Evolutionary conservation across 2,888 invertebrate genomes (phyloP).

Genomic region (Agrypnus murinus): DNA sequence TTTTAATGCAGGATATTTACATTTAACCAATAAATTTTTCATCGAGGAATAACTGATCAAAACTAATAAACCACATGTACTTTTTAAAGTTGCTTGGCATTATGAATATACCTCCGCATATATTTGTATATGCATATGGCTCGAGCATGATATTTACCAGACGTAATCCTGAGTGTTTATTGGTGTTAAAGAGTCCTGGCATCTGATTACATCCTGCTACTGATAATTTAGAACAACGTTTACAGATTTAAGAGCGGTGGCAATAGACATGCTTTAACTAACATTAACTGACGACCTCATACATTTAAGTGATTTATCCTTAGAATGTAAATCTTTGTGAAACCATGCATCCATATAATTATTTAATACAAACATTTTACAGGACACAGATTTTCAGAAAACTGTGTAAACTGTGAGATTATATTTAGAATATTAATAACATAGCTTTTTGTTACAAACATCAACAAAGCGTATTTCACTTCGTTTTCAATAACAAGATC

Average conservation of each 20-base stretch:
- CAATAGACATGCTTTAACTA: conserved; percentile 31
- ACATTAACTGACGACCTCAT: conserved; percentile 41
- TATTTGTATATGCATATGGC: conserved; percentile 60
- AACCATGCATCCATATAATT: not conserved
- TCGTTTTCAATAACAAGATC: too few species aligned
- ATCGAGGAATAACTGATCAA: conserved; percentile 37
- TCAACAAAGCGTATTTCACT: too few species aligned
- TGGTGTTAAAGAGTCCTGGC: conserved; percentile 59
- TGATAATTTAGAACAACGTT: conserved; percentile 51
- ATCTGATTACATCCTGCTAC: conserved; percentile 57
- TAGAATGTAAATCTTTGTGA: conserved; percentile 22
- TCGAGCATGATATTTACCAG: conserved; percentile 56
- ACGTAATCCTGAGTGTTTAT: conserved; percentile 57
- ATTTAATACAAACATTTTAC: conserved; percentile 20
- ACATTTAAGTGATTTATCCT: conserved; percentile 41
- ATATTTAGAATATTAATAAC: too few species aligned
- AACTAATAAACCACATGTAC: conserved; percentile 46
- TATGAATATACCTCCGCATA: conserved; percentile 56
- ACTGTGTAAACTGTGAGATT: too few species aligned
- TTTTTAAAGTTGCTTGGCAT: conserved; percentile 42
- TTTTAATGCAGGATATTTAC: conserved; percentile 42
- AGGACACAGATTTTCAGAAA: not conserved
- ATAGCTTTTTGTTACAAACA: too few species aligned
- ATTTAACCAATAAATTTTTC: conserved; percentile 42
- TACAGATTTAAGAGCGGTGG: conserved; percentile 43